Percentiles rank a stretch among this genome's conserved stretches.
phyloP scores from a whole-genome alignment of 2,797 vertebrate genomes.

The Columba guinea region DNA sequence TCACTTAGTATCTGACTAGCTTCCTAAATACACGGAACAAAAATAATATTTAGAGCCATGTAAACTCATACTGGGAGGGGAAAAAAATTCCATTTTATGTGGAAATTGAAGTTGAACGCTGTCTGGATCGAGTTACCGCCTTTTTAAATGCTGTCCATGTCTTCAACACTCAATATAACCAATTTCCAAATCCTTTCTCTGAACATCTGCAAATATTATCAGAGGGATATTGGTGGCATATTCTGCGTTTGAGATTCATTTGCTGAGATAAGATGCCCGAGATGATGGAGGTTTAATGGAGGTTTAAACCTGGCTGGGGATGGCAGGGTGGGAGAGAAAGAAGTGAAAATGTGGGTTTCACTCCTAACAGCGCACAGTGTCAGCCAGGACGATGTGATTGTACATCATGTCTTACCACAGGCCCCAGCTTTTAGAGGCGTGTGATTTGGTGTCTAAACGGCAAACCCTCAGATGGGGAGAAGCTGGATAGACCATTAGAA shows the following conservation, averaged over 20 bases:
- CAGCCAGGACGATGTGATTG: rapidly evolving
- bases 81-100: background rate
- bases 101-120: background rate
- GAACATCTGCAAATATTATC: background rate
- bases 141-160: background rate
- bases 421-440: background rate
- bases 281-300: background rate
- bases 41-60: background rate
- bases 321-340: background rate
- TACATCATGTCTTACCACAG: rapidly evolving
- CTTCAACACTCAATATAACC: background rate
- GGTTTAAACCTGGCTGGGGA: background rate
- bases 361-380: background rate
- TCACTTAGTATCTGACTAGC: background rate
- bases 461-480: background rate
- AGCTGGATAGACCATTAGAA: background rate
- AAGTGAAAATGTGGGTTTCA: background rate
- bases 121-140: background rate
- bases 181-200: background rate
- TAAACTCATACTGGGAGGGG: background rate
- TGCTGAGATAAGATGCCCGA: background rate
- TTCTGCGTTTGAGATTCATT: background rate
- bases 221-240: background rate
- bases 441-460: background rate
- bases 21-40: background rate